Evolutionary conservation across 2,113 vertebrate genomes (phyloP).

Genomic region (Psammodynastes pulverulentus): DNA sequence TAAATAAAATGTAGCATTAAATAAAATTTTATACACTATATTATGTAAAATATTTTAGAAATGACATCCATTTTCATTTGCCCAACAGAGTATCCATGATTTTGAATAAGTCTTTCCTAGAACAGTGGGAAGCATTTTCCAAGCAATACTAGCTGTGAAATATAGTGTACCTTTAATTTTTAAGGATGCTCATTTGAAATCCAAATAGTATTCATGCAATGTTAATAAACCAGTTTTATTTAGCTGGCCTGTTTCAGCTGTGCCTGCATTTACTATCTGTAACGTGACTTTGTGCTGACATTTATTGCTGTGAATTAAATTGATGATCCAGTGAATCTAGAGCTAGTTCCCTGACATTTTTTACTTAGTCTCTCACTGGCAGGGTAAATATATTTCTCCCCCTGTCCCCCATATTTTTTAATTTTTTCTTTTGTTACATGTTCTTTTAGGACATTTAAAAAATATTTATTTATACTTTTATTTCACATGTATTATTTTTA

Average conservation of each 20-base stretch:
- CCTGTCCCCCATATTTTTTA: neutral
- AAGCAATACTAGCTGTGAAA: conserved; percentile 26
- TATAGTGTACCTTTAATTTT: neutral
- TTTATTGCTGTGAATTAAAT: neutral
- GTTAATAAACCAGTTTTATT: conserved; percentile 40
- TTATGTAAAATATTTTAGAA: conserved; percentile 11
- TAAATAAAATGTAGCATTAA: conserved; percentile 35
- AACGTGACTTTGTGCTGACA: neutral
- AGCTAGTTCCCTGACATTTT: neutral
- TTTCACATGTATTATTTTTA: neutral
- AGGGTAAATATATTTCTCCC: neutral
- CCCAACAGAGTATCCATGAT: conserved; percentile 27
- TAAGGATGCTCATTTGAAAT: neutral
- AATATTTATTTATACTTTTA: neutral
- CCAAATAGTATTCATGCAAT: neutral
- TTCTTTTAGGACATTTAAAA: neutral
- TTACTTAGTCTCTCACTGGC: neutral
- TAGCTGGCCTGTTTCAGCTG: conserved; percentile 22
- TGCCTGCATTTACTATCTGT: neutral
- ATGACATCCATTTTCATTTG: neutral
- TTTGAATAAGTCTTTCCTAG: conserved; percentile 24
- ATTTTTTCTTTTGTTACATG: neutral
- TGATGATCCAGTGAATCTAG: neutral
- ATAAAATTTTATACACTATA: neutral
- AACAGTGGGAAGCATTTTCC: conserved; percentile 33